Evolutionary conservation across 1,140 invertebrate genomes (phyloP), one percentile per base, ranked within the genome.

Genomic region (Saxidomus purpurata): DNA sequence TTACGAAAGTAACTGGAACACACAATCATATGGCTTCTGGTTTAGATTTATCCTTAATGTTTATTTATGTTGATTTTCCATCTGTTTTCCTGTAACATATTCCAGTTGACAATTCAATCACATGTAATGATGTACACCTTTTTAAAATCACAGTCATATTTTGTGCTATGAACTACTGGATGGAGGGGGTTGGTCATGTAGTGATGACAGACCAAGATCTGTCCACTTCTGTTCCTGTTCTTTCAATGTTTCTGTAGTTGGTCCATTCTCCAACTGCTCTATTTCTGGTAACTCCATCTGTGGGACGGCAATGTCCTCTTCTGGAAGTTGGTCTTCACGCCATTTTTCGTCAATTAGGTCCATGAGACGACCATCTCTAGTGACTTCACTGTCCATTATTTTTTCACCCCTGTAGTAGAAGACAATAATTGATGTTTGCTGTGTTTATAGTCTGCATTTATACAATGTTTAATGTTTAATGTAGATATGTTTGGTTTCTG

Each of bases 141-240:
- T n/a, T n/a, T n/a, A n/a, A n/a, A n/a, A n/a, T n/a, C n/a, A n/a
- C n/a, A n/a, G n/a, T n/a, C n/a, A n/a, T n/a, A n/a, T n/a, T n/a
- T n/a, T n/a, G n/a, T 43, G 43, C 43, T 74, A 94, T 55, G 91
- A 93, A 71, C 87, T 92, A 11, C 90, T 92, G 15, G 91, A 86
- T 15, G 93, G 89, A 22, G 93, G 92, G 34, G 94, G 94, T 38
- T 93, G 92, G 49, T 94, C 93, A 84, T 95, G 93, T 40, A 96
- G 82, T 2, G 93, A 81, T 13, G 92, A 96, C 31, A 98, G 95
- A 61, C 97, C 97, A 82, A 98, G 95, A 96, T 98, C 98, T 76
- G 97, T 97, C 98, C 98, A 98, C 96, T 98, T 98, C 95, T 98
- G 97, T 94, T 98, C 98, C 93, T 99, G 97, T 95, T 99, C 98